Conservation (phyloP, 1,140 invertebrate genomes). For the Nasonia giraulti region DNA sequence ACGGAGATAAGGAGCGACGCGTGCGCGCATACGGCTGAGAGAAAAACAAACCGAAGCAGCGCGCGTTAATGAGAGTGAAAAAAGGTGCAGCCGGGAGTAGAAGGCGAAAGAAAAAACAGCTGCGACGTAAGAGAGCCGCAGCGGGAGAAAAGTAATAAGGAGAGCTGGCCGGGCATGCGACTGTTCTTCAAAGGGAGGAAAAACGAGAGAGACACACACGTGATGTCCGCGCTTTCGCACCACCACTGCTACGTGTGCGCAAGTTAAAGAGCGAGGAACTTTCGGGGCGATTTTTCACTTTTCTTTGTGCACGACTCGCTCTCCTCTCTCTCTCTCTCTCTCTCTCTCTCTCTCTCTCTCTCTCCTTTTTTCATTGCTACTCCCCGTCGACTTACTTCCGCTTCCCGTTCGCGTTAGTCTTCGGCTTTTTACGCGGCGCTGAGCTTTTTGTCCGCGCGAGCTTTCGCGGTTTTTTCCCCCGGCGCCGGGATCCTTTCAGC, state of each 20-base stretch:
- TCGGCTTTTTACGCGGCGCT: slow-evolving; percentile 30
- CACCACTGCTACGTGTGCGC: too few relatives aligned
- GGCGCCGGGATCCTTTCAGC: slow-evolving; percentile 27
- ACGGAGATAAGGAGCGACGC: not conserved
- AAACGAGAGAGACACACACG: not conserved
- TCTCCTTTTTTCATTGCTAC: not conserved
- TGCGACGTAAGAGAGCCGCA: not conserved
- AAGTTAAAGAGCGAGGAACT: slow-evolving; percentile 40
- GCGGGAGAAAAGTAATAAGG: slow-evolving; percentile 18
- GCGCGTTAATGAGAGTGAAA: slow-evolving; percentile 34
- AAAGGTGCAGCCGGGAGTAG: not conserved
- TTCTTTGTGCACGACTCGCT: slow-evolving; percentile 18
- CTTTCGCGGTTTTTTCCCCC: slow-evolving; percentile 9
- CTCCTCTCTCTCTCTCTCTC: not conserved
- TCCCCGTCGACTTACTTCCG: slow-evolving; percentile 42
- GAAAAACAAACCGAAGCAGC: slow-evolving; percentile 17
- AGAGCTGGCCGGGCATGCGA: not conserved
- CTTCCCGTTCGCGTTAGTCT: slow-evolving; percentile 48
- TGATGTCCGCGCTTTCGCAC: not conserved
- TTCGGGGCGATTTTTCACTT: slow-evolving; percentile 48
- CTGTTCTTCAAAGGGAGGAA: slow-evolving; percentile 11
- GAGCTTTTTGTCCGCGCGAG: slow-evolving; percentile 20
- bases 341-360: not conserved
- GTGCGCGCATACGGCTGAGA: not conserved
- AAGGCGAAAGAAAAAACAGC: not conserved